Evolutionary conservation across 1,140 invertebrate species (phyloP).

Genomic region (Adelges cooleyi): DNA sequence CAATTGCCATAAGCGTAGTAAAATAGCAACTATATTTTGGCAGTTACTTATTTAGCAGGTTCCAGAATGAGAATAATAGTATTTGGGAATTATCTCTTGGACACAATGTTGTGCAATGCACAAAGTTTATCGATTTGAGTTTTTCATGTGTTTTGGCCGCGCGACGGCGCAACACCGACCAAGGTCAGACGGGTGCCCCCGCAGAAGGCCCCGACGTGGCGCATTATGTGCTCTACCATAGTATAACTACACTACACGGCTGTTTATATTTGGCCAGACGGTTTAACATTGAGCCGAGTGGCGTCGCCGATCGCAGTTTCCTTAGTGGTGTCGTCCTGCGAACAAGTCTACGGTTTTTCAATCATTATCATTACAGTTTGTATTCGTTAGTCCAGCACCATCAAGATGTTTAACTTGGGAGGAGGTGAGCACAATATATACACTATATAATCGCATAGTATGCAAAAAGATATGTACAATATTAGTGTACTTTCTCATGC

Average conservation of each 20-base stretch:
- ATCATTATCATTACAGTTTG: no score
- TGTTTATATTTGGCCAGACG: conserved; percentile 16
- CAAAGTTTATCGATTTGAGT: conserved; percentile 16
- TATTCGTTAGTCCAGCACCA: no score
- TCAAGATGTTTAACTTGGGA: conserved; percentile 18
- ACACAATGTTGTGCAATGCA: no score
- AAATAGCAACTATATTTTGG: no score
- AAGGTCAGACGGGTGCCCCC: conserved; percentile 7
- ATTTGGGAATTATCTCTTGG: no score
- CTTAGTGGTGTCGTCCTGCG: not conserved
- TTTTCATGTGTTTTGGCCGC: conserved; percentile 2
- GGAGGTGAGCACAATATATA: not conserved
- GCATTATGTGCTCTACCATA: not conserved
- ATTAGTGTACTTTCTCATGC: no score
- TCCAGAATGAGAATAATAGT: no score
- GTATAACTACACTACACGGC: not conserved
- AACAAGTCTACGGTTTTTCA: not conserved
- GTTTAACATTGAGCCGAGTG: not conserved
- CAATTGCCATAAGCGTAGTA: no score
- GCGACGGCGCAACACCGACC: not conserved
- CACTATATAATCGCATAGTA: no score
- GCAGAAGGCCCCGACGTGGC: not conserved
- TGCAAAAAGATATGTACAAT: no score
- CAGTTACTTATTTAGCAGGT: no score
- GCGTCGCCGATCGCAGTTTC: not conserved